phyloP scores from a whole-genome alignment of 2,113 vertebrate species.

The Psittacus erithacus region DNA sequence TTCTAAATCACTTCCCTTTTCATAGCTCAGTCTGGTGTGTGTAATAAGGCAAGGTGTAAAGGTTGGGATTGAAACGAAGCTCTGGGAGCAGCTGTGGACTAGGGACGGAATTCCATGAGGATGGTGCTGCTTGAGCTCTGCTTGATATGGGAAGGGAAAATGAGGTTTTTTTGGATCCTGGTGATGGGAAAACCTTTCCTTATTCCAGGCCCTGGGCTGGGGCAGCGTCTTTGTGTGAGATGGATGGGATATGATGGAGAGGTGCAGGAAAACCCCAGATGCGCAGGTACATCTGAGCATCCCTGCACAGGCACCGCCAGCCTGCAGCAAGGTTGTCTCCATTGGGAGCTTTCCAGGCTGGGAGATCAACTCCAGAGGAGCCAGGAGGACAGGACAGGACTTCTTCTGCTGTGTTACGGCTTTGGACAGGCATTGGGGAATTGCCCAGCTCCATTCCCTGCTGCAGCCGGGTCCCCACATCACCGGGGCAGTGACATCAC shows the following conservation, averaged over 20 bases:
- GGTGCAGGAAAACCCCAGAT: rapidly evolving
- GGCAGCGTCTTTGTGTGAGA: not conserved
- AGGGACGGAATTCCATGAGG: not conserved
- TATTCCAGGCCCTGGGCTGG: not conserved
- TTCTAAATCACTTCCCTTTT: not conserved
- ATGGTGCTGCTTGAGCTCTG: not conserved
- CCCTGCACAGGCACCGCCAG: no score
- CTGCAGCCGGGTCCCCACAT: not conserved
- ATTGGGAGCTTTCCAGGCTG: not conserved
- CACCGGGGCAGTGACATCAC: not conserved
- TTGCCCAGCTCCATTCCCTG: rapidly evolving
- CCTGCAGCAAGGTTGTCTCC: not conserved
- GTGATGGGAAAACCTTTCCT: not conserved
- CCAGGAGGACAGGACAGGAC: not conserved
- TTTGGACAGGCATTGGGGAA: not conserved
- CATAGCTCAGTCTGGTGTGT: rapidly evolving
- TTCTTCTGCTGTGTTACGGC: not conserved
- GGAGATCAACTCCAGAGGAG: not conserved
- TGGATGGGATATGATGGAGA: rapidly evolving
- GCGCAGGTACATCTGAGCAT: rapidly evolving
- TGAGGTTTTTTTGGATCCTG: not conserved
- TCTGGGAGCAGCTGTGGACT: rapidly evolving
- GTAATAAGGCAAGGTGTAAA: rapidly evolving
- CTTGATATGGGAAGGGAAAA: not conserved
- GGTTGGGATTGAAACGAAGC: rapidly evolving